These are phyloP conservation scores for Steatornis caripensis DNA, from an alignment of 2,113 vertebrate species.

Conservation along the genomic window DNA sequence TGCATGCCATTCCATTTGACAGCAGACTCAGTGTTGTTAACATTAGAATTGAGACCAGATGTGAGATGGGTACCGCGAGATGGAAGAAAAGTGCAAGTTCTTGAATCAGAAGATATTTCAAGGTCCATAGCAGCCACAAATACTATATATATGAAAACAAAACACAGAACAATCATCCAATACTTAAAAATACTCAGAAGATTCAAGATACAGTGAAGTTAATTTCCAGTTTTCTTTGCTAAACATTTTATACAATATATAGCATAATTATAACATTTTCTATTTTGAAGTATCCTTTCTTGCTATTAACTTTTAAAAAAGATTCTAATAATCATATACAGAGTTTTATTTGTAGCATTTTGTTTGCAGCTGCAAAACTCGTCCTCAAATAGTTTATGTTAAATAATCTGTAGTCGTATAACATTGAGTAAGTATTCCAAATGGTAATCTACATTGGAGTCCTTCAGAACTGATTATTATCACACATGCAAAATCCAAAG, in stretches of 20 bases:
- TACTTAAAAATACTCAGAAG: neutral
- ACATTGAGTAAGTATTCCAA: neutral
- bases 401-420: neutral
- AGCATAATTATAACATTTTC: neutral
- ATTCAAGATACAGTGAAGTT: neutral
- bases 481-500: neutral
- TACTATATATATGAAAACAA: constrained; percentile 32
- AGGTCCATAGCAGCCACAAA: constrained; percentile 69
- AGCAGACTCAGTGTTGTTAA: constrained; percentile 69
- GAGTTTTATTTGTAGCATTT: neutral
- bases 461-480: neutral
- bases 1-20: constrained; percentile 73
- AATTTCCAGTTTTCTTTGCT: neutral
- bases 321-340: neutral
- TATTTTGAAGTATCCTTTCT: neutral
- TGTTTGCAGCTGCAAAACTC: neutral
- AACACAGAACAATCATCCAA: neutral
- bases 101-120: constrained; percentile 69
- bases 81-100: constrained; percentile 51
- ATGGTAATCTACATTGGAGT: neutral
- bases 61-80: constrained; percentile 39
- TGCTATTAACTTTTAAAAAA: neutral
- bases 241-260: neutral
- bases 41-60: constrained; percentile 71
- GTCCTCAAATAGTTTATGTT: neutral